A percentile compares a stretch with the other conserved stretches of the same genome.
These are phyloP conservation scores for Pachyseris speciosa DNA, from an alignment of 64 coral and sea anemone species.

Conservation along the genomic window DNA sequence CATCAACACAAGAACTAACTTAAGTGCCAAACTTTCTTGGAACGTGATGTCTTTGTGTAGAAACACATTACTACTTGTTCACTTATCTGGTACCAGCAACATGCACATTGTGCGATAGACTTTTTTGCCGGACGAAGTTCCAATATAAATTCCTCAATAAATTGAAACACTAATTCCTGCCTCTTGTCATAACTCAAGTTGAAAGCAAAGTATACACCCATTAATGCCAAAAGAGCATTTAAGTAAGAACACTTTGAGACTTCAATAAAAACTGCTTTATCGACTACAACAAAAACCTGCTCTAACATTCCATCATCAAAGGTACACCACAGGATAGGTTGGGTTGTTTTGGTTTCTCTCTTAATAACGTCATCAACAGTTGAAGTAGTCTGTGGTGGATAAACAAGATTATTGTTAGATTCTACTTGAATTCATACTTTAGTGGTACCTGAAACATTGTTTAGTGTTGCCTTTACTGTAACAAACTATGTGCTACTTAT, in stretches of 20 bases:
- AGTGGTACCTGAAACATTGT: no score
- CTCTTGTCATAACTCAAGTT: constrained; percentile 16
- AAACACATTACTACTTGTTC: neutral
- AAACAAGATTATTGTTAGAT: neutral
- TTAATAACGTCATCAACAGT: neutral
- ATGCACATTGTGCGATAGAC: constrained; percentile 3
- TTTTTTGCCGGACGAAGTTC: neutral
- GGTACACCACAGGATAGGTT: neutral
- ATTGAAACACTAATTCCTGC: neutral
- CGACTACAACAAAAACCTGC: neutral
- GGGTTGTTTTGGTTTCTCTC: neutral
- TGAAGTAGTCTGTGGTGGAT: neutral
- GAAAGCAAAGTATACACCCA: neutral
- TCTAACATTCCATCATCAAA: neutral
- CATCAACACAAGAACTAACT: neutral
- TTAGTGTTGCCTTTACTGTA: no score
- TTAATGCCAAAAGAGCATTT: neutral
- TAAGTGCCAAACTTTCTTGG: neutral
- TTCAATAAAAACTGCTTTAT: constrained; percentile 8
- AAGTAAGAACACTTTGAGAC: neutral
- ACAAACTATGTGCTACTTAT: no score
- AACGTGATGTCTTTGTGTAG: neutral
- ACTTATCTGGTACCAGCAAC: neutral
- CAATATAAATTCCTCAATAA: constrained; percentile 18
- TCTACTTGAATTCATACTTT: no score